Evolutionary conservation across 2,113 vertebrate species (phyloP).

Genomic region (Diadophis punctatus): DNA sequence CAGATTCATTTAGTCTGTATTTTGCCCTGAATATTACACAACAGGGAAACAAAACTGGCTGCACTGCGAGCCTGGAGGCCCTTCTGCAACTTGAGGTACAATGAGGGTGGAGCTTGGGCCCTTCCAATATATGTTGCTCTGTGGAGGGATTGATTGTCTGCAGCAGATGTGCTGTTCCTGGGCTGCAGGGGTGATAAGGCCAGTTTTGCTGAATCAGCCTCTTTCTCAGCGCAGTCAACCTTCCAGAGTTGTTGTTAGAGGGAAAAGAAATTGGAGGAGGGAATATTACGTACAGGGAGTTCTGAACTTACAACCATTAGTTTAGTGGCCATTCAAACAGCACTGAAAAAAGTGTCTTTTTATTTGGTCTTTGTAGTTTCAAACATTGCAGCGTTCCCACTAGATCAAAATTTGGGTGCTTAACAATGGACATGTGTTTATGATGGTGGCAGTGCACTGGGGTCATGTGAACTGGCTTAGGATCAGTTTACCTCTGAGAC

Average conservation of each 20-base stretch:
- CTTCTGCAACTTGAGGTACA: not conserved
- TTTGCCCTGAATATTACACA: not conserved
- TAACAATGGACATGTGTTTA: no score
- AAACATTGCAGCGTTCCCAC: no score
- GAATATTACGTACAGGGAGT: not conserved
- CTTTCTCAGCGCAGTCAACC: not conserved
- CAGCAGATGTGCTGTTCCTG: not conserved
- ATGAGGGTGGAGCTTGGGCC: not conserved
- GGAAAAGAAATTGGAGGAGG: not conserved
- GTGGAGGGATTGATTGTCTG: not conserved
- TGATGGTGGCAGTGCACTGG: no score
- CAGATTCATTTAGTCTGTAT: not conserved
- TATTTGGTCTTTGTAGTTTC: no score
- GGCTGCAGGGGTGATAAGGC: not conserved
- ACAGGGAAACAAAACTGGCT: not conserved
- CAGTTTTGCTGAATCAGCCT: not conserved
- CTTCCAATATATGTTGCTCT: not conserved
- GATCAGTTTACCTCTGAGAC: no score
- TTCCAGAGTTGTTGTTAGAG: not conserved
- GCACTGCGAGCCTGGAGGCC: not conserved
- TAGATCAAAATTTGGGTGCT: no score
- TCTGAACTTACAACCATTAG: no score
- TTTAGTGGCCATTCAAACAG: no score
- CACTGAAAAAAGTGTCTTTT: no score
- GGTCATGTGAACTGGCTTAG: no score